Evolutionary conservation across 2,797 vertebrate species (phyloP).

Genomic region (Myripristis jacobus): DNA sequence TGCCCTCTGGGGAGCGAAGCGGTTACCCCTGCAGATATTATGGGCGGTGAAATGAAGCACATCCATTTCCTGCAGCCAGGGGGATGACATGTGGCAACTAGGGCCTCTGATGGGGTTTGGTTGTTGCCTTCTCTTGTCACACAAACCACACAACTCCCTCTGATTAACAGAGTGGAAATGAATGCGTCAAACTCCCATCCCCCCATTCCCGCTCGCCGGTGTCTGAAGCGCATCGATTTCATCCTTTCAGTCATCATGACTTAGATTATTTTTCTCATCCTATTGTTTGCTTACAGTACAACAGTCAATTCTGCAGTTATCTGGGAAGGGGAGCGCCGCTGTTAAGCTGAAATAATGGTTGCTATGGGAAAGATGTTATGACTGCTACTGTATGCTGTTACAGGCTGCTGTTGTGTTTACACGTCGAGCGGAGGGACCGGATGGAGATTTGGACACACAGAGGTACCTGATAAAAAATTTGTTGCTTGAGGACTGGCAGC

Average conservation of each 20-base stretch:
- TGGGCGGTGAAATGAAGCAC: slow-evolving; percentile 81
- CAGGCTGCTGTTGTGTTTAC: slow-evolving; percentile 34
- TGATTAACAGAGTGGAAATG: slow-evolving; percentile 65
- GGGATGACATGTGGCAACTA: slow-evolving; percentile 77
- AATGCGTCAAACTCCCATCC: slow-evolving; percentile 28
- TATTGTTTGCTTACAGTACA: slow-evolving; percentile 24
- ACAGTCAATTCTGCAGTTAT: slow-evolving; percentile 3
- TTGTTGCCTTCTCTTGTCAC: slow-evolving; percentile 47
- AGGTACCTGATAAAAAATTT: slow-evolving; percentile 53
- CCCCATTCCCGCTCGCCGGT: too few species aligned
- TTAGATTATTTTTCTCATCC: slow-evolving; percentile 41
- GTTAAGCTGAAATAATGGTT: slow-evolving; percentile 43
- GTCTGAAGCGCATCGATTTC: slow-evolving; percentile 42
- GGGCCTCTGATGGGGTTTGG: slow-evolving; percentile 65
- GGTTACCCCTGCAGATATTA: slow-evolving; percentile 82
- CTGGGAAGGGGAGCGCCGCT: neutral
- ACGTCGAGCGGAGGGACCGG: neutral
- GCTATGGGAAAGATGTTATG: slow-evolving; percentile 35
- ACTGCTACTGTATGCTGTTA: slow-evolving; percentile 44
- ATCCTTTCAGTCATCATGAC: slow-evolving; percentile 20
- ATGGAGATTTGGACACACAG: slow-evolving; percentile 29
- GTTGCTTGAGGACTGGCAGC: slow-evolving; percentile 39
- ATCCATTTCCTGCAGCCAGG: slow-evolving; percentile 80
- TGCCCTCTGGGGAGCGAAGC: slow-evolving; percentile 68
- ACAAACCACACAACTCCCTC: slow-evolving; percentile 26